Base-by-base conservation (phyloP, 2,888 invertebrate species). In the Taphrorychus bicolor region DNA sequence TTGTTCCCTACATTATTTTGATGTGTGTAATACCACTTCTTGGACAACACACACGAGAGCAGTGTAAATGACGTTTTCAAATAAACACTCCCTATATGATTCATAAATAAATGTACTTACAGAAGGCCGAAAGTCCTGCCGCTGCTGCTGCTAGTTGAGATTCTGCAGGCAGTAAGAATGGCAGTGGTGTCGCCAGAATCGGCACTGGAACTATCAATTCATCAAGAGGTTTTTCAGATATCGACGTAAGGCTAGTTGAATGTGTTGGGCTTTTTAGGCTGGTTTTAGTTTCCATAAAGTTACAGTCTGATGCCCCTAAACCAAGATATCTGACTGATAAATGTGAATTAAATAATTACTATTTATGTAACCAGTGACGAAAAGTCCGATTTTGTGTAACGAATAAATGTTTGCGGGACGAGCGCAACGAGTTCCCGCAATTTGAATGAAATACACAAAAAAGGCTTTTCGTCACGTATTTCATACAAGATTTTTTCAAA, bases 101-200 rank as follows among this genome's bases (percentile, higher is more conserved):
- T n/a, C n/a, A n/a, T 32, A 9, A 32, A 9, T 11, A 32, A 32
- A 11, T 32, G n/a, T 61, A 81, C 85, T 85, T 79, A 85, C 85
- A 75, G 74, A 85, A 85, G 21, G 85, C 85, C 2, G 84, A 83
- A 72, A 85, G 80, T 76, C 84, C 84, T 17, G 81, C 82, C 3
- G 88, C 87, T 66, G 89, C 88, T 2, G 87, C 87, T 73, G 75
- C 87, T 57, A 84, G 77, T 42, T 78, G 73, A 7, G 67, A 64
- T 49, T 65, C 65, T n/a, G 67, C 16, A 2, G 82, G 79, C 19
- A 82, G 70, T 5, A 81, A 69, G 74, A 82, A 81, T 5, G 82
- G 82, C 51, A 82, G 70, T 16, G 81, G 77, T 32, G 78, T 68
- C 42, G 81, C 77, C 69, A 82, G 66, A 70, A 82, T 75, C 19